Evolutionary conservation across 2,888 invertebrate genomes (phyloP).

Genomic region (Adela reaumurella): DNA sequence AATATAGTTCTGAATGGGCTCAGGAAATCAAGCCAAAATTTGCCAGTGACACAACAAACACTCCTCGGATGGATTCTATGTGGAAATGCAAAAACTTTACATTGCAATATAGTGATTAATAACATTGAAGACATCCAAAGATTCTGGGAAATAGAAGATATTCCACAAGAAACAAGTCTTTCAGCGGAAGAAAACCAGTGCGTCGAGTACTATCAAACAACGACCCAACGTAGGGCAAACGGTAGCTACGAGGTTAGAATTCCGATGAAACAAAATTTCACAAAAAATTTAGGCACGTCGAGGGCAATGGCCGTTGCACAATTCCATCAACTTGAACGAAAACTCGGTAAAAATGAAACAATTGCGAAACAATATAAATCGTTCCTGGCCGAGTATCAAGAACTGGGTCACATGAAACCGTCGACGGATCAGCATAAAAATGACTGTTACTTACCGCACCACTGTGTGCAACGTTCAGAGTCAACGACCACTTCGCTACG

Average conservation of each 20-base stretch:
- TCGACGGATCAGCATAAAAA: too few relatives aligned
- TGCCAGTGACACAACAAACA: constrained; percentile 13
- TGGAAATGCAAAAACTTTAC: constrained; percentile 6
- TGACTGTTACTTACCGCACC: not conserved
- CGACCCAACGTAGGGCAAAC: too few relatives aligned
- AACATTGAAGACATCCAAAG: constrained; percentile 4
- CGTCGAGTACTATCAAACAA: too few relatives aligned
- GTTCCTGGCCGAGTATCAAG: constrained; percentile 10
- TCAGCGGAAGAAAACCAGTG: too few relatives aligned
- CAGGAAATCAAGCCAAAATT: constrained; percentile 3
- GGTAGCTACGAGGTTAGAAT: constrained; percentile 9
- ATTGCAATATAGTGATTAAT: constrained; percentile 6
- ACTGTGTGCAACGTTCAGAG: constrained; percentile 10
- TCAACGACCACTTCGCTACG: constrained; percentile 12
- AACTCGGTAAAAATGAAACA: too few relatives aligned
- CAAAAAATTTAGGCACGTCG: constrained; percentile 10
- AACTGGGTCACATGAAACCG: constrained; percentile 9
- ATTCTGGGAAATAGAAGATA: constrained; percentile 7
- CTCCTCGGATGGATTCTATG: too few relatives aligned
- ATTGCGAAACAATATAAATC: constrained; percentile 8
- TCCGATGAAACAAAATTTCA: constrained; percentile 9
- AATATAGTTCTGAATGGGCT: constrained; percentile 6
- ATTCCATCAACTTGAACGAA: too few relatives aligned
- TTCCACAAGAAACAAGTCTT: too few relatives aligned
- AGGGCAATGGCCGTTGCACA: constrained; percentile 12